These are phyloP conservation scores for Diuraphis noxia DNA, from an alignment of 1,140 invertebrate genomes.

Conservation along the genomic window DNA sequence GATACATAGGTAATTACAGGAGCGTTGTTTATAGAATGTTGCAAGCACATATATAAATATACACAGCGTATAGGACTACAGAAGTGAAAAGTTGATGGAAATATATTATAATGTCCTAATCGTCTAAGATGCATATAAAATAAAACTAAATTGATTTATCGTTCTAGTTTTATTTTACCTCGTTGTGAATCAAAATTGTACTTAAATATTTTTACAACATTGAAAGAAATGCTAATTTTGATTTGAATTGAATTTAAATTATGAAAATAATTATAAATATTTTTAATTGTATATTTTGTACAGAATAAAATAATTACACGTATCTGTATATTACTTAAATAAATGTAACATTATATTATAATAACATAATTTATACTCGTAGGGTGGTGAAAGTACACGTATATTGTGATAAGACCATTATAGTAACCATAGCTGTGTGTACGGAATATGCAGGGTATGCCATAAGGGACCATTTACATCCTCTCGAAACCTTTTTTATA, in stretches of 20 bases:
- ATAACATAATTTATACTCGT: no score
- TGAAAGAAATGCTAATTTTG: not conserved
- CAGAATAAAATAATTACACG: not conserved
- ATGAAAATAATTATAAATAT: not conserved
- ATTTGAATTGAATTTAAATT: not conserved
- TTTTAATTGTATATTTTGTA: not conserved
- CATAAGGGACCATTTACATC: no score
- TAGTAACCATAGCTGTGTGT: no score
- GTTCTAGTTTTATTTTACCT: not conserved
- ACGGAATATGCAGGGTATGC: no score
- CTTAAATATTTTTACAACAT: not conserved
- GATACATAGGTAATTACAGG: not conserved
- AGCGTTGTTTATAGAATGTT: not conserved
- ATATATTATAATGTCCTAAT: not conserved
- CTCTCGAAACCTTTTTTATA: no score
- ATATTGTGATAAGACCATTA: no score
- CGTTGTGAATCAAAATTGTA: not conserved
- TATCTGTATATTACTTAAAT: no score
- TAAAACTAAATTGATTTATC: not conserved
- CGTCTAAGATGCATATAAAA: not conserved
- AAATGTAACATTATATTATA: no score
- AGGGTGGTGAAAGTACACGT: no score
- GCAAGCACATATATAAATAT: not conserved
- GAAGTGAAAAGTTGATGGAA: not conserved
- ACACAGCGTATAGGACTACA: no score